Conservation (phyloP, 64 coral and sea anemone species). For the Pocillopora damicornis region DNA sequence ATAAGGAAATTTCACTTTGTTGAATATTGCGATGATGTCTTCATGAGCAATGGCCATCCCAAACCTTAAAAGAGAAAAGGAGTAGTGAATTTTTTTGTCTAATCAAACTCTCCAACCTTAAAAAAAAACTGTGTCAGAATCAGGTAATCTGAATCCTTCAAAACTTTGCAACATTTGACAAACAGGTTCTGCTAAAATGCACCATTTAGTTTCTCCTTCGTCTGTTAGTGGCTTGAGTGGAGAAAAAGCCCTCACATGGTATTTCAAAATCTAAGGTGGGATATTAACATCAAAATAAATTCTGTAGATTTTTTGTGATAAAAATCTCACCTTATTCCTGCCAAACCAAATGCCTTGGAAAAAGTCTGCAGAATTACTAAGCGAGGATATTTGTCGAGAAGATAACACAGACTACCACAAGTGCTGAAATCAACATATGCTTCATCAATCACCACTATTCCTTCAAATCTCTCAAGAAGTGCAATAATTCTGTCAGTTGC, state of each 20-base stretch:
- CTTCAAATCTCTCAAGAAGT: constrained; percentile 32
- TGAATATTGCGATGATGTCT: constrained; percentile 37
- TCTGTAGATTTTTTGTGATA: neutral
- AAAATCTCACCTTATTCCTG: constrained; percentile 44
- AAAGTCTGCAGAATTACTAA: constrained; percentile 50
- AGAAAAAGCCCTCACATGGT: too few relatives aligned
- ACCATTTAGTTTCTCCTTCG: too few relatives aligned
- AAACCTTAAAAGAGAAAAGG: constrained; percentile 14
- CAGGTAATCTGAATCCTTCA: too few relatives aligned
- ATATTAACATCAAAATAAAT: too few relatives aligned
- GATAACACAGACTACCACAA: constrained; percentile 13
- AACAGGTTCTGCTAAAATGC: too few relatives aligned
- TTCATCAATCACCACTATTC: constrained; percentile 49
- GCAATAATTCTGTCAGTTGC: constrained; percentile 28
- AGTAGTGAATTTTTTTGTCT: neutral
- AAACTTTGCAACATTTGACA: too few relatives aligned
- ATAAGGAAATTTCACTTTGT: constrained; percentile 49
- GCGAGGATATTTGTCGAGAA: constrained; percentile 25
- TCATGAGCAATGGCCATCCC: constrained; percentile 58
- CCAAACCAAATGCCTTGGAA: constrained; percentile 51
- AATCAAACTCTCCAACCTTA: neutral
- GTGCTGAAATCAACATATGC: constrained; percentile 48
- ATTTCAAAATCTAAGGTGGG: too few relatives aligned
- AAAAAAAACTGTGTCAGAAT: neutral
- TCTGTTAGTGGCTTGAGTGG: too few relatives aligned